Base-by-base conservation (phyloP, 2,888 invertebrate species). In the Leucozona laternaria region DNA sequence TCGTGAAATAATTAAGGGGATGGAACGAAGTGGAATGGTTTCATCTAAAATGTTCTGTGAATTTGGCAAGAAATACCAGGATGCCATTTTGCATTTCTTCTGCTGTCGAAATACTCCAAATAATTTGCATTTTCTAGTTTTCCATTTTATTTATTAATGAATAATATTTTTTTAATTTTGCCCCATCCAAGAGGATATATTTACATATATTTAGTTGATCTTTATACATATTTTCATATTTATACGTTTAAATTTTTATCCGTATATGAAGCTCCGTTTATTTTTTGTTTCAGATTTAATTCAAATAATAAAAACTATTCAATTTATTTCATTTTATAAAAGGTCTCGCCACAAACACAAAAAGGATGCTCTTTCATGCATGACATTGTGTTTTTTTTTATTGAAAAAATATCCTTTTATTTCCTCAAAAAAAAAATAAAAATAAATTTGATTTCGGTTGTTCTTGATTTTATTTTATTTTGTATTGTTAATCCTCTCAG, bases 1-100 rank as follows among this genome's bases (percentile, higher is more conserved):
- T 72, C 72, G 53, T 78, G 37, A 82, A 82, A 82, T 77, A 82
- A 77, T 72, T 78, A 60, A 48, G 58, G 48, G 25, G 43, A 62
- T 17, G 17, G 17, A 4, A 62, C 40, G 13, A 22, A 40, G 55
- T 20, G 31, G 40, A 62, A 43, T 25, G 40, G 37, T 45, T 31
- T n/a, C 20, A 66, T 45, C 66, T 34, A 48, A 64, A 64, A 66
- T 72, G 48, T 28, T 43, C 48, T 50, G 53, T 31, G 58, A 64
- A 53, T 66, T 77, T 66, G 45, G 31, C 64, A 77, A 58, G 57
- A 64, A 71, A 25, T 58, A 64, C 37, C 66, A 55, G 70, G 53
- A 71, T 20, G 43, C 11, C 22, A 37, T 40, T 48, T 66, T n/a
- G 15, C 25, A 60, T 62, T 22, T 50, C 48, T 40, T 79, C 50